Evolutionary conservation across 2,888 invertebrate genomes (phyloP).

Genomic region (Trilocha varians): DNA sequence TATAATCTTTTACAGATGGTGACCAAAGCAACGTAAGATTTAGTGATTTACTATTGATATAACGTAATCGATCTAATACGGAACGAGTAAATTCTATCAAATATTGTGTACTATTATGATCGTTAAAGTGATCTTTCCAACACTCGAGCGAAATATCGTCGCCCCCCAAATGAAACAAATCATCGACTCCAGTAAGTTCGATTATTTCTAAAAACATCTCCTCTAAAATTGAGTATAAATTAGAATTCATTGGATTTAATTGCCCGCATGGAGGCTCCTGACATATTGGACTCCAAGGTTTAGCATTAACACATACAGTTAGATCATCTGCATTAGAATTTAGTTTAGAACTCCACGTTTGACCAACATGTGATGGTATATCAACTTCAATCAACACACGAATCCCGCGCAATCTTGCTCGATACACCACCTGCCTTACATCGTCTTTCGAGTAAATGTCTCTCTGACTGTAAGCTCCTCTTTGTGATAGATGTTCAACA

Average conservation of each 20-base stretch:
- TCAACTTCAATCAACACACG: constrained; percentile 90
- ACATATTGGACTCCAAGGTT: constrained; percentile 81
- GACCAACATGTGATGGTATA: constrained; percentile 87
- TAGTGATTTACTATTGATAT: constrained; percentile 55
- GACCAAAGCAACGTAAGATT: constrained; percentile 43
- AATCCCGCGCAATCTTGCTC: constrained; percentile 85
- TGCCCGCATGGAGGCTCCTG: constrained; percentile 88
- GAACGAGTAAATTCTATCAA: constrained; percentile 82
- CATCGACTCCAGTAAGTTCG: constrained; percentile 80
- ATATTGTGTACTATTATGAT: constrained; percentile 76
- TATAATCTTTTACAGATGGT: constrained; percentile 30
- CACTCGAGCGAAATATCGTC: constrained; percentile 82
- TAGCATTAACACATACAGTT: constrained; percentile 80
- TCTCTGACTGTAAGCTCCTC: constrained; percentile 86
- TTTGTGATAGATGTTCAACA: constrained; percentile 80
- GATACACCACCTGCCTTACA: constrained; percentile 80
- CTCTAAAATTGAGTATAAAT: constrained; percentile 79
- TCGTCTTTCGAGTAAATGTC: constrained; percentile 80
- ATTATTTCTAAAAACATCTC: constrained; percentile 82
- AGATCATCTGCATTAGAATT: constrained; percentile 77
- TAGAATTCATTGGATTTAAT: constrained; percentile 81
- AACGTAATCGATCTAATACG: constrained; percentile 70
- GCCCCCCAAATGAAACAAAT: constrained; percentile 85
- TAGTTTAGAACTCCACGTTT: constrained; percentile 85
- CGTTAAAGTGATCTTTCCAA: constrained; percentile 77